Conservation (phyloP, 2,888 invertebrate species). For the Apodemia zela region DNA sequence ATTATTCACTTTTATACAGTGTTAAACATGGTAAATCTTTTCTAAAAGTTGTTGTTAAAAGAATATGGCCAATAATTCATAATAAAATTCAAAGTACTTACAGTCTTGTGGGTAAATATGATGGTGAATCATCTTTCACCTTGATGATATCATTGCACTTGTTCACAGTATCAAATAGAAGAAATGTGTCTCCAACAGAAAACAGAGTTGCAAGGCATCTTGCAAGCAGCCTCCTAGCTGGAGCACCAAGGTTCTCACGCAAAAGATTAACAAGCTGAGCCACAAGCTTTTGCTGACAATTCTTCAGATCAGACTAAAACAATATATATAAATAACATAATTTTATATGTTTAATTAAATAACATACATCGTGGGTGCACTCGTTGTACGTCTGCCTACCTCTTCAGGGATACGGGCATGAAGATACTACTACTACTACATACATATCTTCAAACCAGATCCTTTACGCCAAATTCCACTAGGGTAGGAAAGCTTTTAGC, state of each 20-base stretch:
- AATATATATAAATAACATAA: not conserved
- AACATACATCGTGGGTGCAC: too few relatives aligned
- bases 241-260: conserved; percentile 94
- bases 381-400: too few relatives aligned
- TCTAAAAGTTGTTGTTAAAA: too few relatives aligned
- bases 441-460: too few relatives aligned
- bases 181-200: conserved; percentile 97
- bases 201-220: conserved; percentile 96
- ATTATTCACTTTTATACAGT: too few relatives aligned
- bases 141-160: conserved; percentile 98
- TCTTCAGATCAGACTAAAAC: conserved; percentile 95
- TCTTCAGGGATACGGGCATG: too few relatives aligned
- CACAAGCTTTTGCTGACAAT: conserved; percentile 96
- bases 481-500: too few relatives aligned
- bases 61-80: not conserved
- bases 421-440: too few relatives aligned
- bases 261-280: conserved; percentile 95
- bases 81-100: conserved; percentile 78
- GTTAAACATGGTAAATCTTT: too few relatives aligned
- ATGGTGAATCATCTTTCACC: conserved; percentile 98
- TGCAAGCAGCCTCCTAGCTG: conserved; percentile 94
- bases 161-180: conserved; percentile 98
- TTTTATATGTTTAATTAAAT: not conserved
- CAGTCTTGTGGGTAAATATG: conserved; percentile 96
- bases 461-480: too few relatives aligned